Base-by-base conservation (phyloP, 2,888 invertebrate genomes). In the Artemia sinica region DNA sequence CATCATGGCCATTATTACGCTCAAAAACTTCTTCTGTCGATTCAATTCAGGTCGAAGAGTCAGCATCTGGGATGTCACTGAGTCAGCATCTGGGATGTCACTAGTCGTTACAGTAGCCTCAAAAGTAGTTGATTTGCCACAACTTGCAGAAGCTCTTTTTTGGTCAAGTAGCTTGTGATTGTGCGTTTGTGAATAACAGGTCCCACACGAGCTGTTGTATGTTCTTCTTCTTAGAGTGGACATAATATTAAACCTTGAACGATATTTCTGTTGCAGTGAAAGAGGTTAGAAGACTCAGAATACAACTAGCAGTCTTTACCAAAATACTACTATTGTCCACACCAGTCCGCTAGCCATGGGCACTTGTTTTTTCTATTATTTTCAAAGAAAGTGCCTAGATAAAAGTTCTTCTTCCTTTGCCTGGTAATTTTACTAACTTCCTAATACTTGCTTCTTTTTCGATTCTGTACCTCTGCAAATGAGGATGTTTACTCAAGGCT, bases 261-360 rank as follows among this genome's bases (percentile, higher is more conserved):
- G 52, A 51, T 51, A 11, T 51, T n/a, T 51, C 52, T 11, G 52
- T 11, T 51, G 52, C 52, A 51, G 52, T n/a, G n/a, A n/a, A 51
- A 51, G 52, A 51, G n/a, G 52, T n/a, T n/a, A n/a, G 52, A 51
- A 51, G 52, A 51, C 52, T 51, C 52, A 51, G 52, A 51, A 51
- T 51, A 51, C 52, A n/a, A 51, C 52, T 51, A 51, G 52, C 52
- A 51, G n/a, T 51, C 52, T 51, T 51, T 51, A n/a, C 52, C 52
- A 51, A n/a, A 51, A 51, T 51, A n/a, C 52, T 51, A n/a, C 52
- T 51, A n/a, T n/a, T n/a, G 52, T n/a, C 11, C 52, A 51, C 11
- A 51, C 52, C 52, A 51, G 11, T 51, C 52, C 52, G n/a, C 11
- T n/a, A 51, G n/a, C 11, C 52, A 51, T n/a, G 52, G n/a, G 52